A percentile compares a stretch with the other conserved stretches of the same genome.
Evolutionary conservation across 2,797 vertebrate genomes (phyloP).

Genomic region (Sternotherus odoratus): DNA sequence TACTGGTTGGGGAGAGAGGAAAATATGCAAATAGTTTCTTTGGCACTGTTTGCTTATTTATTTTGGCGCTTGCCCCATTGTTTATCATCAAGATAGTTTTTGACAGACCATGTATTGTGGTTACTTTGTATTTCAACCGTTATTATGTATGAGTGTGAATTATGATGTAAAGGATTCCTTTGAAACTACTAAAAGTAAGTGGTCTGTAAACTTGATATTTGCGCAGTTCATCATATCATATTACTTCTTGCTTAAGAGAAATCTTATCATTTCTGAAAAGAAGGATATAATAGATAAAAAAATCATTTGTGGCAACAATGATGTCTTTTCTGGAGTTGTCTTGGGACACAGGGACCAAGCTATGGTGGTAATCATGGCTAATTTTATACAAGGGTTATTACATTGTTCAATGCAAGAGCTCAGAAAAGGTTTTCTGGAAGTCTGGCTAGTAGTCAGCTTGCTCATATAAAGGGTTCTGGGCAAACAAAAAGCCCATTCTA

Average conservation of each 20-base stretch:
- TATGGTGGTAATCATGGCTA: neutral
- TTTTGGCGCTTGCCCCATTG: slow-evolving; percentile 67
- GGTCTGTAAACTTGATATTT: slow-evolving; percentile 51
- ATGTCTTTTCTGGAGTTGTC: slow-evolving; percentile 3
- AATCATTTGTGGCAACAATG: slow-evolving; percentile 9
- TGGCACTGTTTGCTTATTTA: slow-evolving; percentile 75
- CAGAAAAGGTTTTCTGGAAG: slow-evolving; percentile 6
- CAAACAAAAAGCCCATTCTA: neutral
- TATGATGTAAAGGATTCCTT: slow-evolving; percentile 32
- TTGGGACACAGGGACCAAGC: neutral
- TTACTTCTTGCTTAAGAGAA: slow-evolving; percentile 13
- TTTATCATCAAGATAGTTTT: slow-evolving; percentile 69
- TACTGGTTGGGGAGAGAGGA: slow-evolving; percentile 71
- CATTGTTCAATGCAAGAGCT: neutral
- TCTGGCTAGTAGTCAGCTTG: neutral
- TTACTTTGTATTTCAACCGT: slow-evolving; percentile 68
- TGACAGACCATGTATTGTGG: slow-evolving; percentile 71
- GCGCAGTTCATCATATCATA: slow-evolving; percentile 52
- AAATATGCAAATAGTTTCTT: slow-evolving; percentile 76
- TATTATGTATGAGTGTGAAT: neutral
- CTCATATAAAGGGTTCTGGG: neutral
- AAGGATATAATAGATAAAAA: neutral
- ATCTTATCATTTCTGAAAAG: slow-evolving; percentile 40
- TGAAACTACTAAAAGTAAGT: slow-evolving; percentile 47
- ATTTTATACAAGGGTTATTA: neutral